Evolutionary conservation across 2,888 invertebrate species (phyloP).

Genomic region (Agrochola macilenta): DNA sequence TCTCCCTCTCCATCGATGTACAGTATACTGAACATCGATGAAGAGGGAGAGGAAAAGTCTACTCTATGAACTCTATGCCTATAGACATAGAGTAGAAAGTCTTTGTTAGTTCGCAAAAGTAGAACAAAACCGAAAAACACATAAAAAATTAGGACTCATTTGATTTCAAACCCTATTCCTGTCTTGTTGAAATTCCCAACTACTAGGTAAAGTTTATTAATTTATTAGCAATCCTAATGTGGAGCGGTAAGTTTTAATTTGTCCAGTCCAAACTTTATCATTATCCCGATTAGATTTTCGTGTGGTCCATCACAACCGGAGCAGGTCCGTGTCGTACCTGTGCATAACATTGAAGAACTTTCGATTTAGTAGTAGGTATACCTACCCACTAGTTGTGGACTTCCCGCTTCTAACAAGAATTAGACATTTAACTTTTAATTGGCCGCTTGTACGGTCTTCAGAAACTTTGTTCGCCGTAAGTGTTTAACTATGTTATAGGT

Average conservation of each 20-base stretch:
- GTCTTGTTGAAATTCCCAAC: neutral
- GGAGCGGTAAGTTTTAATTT: slow-evolving; percentile 54
- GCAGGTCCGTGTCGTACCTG: slow-evolving; percentile 74
- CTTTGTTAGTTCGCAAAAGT: slow-evolving; percentile 4
- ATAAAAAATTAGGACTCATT: slow-evolving; percentile 2
- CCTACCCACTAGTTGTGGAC: slow-evolving; percentile 83
- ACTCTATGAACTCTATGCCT: too few relatives aligned
- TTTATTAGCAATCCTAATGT: slow-evolving; percentile 16
- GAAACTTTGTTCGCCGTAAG: slow-evolving; percentile 86
- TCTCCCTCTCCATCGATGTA: too few relatives aligned
- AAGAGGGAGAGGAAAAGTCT: too few relatives aligned
- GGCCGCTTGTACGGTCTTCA: slow-evolving; percentile 89
- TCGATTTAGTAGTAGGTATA: slow-evolving; percentile 76
- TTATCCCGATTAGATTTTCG: slow-evolving; percentile 63
- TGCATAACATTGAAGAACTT: slow-evolving; percentile 80
- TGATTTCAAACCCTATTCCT: neutral
- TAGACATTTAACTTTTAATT: slow-evolving; percentile 91
- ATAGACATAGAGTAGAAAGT: neutral
- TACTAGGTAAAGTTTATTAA: slow-evolving; percentile 17
- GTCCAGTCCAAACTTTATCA: slow-evolving; percentile 63
- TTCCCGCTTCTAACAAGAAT: slow-evolving; percentile 89
- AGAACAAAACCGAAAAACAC: neutral
- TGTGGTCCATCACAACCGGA: slow-evolving; percentile 61
- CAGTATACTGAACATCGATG: too few relatives aligned
- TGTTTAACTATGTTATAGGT: slow-evolving; percentile 87